These are phyloP conservation scores for Syndactyla subalaris DNA, from an alignment of 2,797 vertebrate genomes.

Conservation along the genomic window DNA sequence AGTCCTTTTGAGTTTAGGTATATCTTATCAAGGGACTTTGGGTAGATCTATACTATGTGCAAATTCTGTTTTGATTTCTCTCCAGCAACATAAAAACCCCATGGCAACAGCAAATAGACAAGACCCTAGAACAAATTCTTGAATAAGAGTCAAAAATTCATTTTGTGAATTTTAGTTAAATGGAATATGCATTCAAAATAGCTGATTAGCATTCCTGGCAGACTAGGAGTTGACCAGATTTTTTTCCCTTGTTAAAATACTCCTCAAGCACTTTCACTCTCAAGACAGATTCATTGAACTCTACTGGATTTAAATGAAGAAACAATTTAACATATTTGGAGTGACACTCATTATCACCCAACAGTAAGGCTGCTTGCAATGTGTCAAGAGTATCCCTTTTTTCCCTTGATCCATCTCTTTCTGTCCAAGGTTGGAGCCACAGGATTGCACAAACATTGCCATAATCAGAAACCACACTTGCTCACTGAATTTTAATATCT, in stretches of 20 bases:
- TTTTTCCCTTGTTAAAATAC: neutral
- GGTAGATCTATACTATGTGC: rapidly evolving
- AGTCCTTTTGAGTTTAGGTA: neutral
- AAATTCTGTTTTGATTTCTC: neutral
- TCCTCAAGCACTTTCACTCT: neutral
- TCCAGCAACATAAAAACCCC: rapidly evolving
- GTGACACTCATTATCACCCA: neutral
- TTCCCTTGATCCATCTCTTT: neutral
- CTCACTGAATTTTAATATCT: neutral
- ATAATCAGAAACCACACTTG: neutral
- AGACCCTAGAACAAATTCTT: neutral
- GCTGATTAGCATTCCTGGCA: neutral
- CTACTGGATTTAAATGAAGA: neutral
- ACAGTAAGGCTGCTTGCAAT: neutral
- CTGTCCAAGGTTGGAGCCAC: neutral
- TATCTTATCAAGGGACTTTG: neutral
- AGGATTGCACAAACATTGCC: neutral
- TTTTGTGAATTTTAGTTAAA: neutral
- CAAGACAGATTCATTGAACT: neutral
- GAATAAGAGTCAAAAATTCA: neutral
- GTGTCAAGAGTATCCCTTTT: neutral
- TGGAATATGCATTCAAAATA: neutral
- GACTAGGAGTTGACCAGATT: neutral
- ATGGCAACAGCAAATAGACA: neutral
- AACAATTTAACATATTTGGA: neutral